phyloP scores from a whole-genome alignment of 2,113 vertebrate species.

The Scolopax mira region DNA sequence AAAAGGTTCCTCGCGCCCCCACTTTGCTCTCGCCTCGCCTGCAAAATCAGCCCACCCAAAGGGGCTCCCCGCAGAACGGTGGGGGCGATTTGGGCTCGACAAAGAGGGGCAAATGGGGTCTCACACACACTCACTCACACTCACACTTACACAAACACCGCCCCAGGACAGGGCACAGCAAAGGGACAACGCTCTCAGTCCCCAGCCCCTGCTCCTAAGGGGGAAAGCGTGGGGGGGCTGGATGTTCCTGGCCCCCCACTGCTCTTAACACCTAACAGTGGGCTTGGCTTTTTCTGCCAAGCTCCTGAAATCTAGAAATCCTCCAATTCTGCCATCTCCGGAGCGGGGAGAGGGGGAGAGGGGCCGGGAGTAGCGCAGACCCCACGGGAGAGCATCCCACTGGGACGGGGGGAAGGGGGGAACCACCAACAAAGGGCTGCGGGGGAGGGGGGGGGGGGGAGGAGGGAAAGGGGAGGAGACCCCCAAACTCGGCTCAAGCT shows the following conservation, averaged over 20 bases:
- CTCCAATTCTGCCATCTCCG: background rate
- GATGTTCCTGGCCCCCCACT: background rate
- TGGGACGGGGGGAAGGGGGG: accelerated
- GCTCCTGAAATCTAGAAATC: background rate
- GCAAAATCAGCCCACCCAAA: background rate
- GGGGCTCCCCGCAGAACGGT: accelerated
- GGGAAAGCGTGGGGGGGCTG: background rate
- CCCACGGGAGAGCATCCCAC: accelerated
- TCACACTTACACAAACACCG: too few relatives aligned
- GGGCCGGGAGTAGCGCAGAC: background rate
- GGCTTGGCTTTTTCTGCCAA: background rate
- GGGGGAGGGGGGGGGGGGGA: accelerated
- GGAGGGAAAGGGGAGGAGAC: too few relatives aligned
- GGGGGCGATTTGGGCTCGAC: accelerated
- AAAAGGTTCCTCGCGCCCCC: background rate
- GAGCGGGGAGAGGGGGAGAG: accelerated
- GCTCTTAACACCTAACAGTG: background rate
- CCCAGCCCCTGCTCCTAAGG: background rate
- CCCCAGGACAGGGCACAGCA: accelerated
- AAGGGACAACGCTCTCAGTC: background rate
- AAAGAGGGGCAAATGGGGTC: accelerated
- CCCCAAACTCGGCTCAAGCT: background rate
- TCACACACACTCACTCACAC: too few relatives aligned
- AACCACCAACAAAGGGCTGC: accelerated
- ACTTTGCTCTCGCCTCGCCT: background rate